Evolutionary conservation across 2,888 invertebrate genomes (phyloP), one percentile per base, ranked within the genome.

Genomic region (Panopea generosa): DNA sequence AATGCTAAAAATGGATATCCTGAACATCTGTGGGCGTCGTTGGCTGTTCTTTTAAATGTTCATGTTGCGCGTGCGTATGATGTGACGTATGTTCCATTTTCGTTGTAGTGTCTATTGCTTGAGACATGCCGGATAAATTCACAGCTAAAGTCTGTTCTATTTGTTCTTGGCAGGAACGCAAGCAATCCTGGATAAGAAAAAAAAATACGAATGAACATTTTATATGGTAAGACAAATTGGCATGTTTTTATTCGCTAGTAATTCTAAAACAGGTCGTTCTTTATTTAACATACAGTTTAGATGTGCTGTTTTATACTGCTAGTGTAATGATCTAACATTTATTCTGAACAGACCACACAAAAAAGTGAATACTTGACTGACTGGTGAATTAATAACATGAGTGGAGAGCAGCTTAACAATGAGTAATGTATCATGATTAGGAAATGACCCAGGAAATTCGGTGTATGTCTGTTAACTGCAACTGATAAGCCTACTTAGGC

Each of bases 1-100:
- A 43, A 3, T 29, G 9, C 53, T 75, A 96, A 94, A 96, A 96
- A 93, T 96, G 95, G 84, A 97, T 95, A 93, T 97, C 96, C 87
- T 96, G 95, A 87, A 97, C 96, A 93, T 97, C 97, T 87, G 96
- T 97, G 87, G 97, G 96, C 65, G 96, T 96, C 85, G 95, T 95
- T 85, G 96, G 94, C 87, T 93, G 92, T 61, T 87, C 87, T 67
- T 87, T 84, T 45, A 78, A 80, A 49, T 75, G 77, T 63, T 76
- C 82, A n/a, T 82, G 72, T 53, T 67, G 76, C 50, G 33, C 26
- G 49, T 67, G 67, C 22, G 49, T 24, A 40, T 49, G 76, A 63
- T 24, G 82, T 45, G 77, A 59, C 6, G 67, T 49, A 57, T 82
- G 78, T 20, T 85, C 85, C 63, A 82, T 78, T 82, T 85, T 85